phyloP scores from a whole-genome alignment of 2,888 invertebrate species.

The Hypselothyrea guttata region DNA sequence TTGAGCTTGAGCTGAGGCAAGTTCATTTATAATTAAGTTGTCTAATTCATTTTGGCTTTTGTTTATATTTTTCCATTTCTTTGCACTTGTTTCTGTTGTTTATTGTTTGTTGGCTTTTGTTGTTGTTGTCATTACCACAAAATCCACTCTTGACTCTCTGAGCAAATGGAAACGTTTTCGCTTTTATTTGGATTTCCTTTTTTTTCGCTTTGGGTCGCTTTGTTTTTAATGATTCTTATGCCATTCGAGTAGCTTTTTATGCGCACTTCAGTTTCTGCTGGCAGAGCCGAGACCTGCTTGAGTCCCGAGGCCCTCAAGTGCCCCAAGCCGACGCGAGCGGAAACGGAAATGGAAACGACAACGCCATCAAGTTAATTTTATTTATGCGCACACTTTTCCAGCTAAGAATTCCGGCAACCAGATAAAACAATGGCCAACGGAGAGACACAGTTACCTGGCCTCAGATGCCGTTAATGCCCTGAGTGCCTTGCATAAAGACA shows the following conservation, averaged over 20 bases:
- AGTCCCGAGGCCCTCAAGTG: conserved; percentile 15
- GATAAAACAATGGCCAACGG: conserved; percentile 65
- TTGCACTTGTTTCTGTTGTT: conserved; percentile 42
- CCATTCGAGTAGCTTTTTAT: conserved; percentile 69
- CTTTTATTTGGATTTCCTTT: conserved; percentile 11
- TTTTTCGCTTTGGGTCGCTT: conserved; percentile 23
- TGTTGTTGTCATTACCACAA: conserved; percentile 71
- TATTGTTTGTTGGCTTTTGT: conserved; percentile 19
- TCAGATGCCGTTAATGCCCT: neutral
- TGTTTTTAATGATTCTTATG: conserved; percentile 72
- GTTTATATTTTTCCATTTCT: conserved; percentile 50
- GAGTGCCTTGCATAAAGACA: conserved; percentile 28
- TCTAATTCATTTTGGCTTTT: conserved; percentile 78
- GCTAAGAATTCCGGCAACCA: conserved; percentile 32
- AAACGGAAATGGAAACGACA: conserved; percentile 66
- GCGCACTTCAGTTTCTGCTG: conserved; percentile 62
- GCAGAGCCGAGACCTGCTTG: conserved; percentile 4
- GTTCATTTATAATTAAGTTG: conserved; percentile 79
- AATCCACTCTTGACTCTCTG: conserved; percentile 64
- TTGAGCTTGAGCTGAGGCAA: too few species aligned
- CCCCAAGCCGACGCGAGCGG: conserved; percentile 16
- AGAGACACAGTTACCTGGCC: conserved; percentile 34
- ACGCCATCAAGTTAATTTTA: conserved; percentile 73
- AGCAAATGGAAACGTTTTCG: conserved; percentile 66
- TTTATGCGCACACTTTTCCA: conserved; percentile 68